phyloP scores from a whole-genome alignment of 2,797 vertebrate genomes.

The Eulemur rubriventer region DNA sequence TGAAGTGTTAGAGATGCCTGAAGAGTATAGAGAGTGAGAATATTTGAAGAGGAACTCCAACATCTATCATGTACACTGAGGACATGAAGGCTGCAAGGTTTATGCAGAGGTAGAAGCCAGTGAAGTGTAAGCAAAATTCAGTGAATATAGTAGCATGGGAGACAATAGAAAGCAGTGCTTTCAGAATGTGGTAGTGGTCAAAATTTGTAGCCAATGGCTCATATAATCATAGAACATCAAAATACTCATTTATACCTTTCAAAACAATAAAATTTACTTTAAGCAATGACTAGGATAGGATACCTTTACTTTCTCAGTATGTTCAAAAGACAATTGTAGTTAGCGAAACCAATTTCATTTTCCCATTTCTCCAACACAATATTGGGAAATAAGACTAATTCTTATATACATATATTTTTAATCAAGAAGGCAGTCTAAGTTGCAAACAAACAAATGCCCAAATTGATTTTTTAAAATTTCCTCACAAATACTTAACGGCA shows the following conservation, averaged over 20 bases:
- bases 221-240: background rate
- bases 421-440: constrained; percentile 56
- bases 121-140: background rate
- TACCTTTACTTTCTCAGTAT: background rate
- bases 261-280: background rate
- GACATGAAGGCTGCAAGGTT: background rate
- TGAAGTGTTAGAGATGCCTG: background rate
- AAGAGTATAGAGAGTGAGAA: background rate
- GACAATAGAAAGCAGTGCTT: background rate
- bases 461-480: constrained; percentile 65
- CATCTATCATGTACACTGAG: background rate
- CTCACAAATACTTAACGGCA: constrained; percentile 40
- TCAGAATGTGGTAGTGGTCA: background rate
- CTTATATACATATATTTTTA: constrained; percentile 25
- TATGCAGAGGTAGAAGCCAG: background rate
- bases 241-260: background rate
- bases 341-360: background rate
- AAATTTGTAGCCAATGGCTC: background rate
- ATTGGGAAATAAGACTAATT: background rate
- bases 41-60: background rate
- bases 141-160: background rate
- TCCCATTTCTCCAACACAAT: background rate
- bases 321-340: constrained; percentile 11
- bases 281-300: background rate
- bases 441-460: constrained; percentile 53